These are phyloP conservation scores for Erebia ligea DNA, from an alignment of 2,888 invertebrate genomes.

Conservation along the genomic window DNA sequence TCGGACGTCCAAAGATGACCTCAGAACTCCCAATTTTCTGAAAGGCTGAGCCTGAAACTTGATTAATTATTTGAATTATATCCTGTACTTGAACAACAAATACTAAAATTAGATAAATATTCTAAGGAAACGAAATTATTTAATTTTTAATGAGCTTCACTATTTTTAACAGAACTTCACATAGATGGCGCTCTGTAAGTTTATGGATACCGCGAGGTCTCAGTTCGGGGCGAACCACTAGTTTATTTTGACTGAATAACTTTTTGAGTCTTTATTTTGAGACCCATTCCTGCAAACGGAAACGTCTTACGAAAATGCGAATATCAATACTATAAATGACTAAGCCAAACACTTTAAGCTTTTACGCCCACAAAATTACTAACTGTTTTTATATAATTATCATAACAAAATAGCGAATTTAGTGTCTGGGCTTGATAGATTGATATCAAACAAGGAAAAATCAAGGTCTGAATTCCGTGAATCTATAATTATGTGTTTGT, in stretches of 20 bases:
- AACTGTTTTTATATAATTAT: background rate
- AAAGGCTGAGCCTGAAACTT: too few relatives aligned
- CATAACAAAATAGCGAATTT: slow-evolving; percentile 5
- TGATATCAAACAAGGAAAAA: slow-evolving; percentile 23
- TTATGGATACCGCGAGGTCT: too few relatives aligned
- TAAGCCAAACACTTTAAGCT: background rate
- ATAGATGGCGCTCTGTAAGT: too few relatives aligned
- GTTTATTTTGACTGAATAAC: background rate
- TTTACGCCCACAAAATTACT: slow-evolving; percentile 9
- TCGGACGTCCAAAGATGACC: too few relatives aligned
- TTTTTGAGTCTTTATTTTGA: background rate
- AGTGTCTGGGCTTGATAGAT: slow-evolving; percentile 3
- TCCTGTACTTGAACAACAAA: too few relatives aligned
- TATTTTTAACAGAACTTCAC: too few relatives aligned
- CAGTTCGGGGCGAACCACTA: too few relatives aligned
- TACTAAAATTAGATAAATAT: too few relatives aligned
- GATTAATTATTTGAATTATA: too few relatives aligned
- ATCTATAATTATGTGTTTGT: slow-evolving; percentile 19
- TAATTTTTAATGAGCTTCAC: too few relatives aligned
- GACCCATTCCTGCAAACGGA: background rate
- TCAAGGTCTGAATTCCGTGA: slow-evolving; percentile 22
- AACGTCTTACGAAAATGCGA: background rate
- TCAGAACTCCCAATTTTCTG: too few relatives aligned
- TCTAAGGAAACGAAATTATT: too few relatives aligned
- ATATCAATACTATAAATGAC: background rate